Base-by-base conservation (phyloP, 2,797 vertebrate species). In the Ctenopoma kingsleyae region DNA sequence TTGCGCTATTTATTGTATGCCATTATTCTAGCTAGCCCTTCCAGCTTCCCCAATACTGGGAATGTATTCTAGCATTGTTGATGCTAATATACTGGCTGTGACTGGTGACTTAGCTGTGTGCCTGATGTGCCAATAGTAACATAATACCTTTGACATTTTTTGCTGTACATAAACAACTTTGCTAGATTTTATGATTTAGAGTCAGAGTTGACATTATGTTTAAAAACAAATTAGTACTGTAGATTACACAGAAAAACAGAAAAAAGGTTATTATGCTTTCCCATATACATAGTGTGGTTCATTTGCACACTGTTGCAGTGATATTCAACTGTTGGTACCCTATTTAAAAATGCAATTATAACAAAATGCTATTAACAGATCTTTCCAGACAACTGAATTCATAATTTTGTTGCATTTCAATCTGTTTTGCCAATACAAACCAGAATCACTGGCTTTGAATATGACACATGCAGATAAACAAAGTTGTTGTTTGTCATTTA, bases 401-500 rank as follows among this genome's bases (percentile, higher is more conserved):
- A 8, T 64, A 16, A 47, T n/a, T 56, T 5, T 0, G 35, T n/a
- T 32, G 11, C 0, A 43, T 51, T 47, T 54, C 20, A 0, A 15
- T 47, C 8, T 23, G 30, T 22, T 75, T 58, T 44, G 41, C 7
- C n/a, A 7, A n/a, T 43, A 6, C 8, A 8, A 23, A 23, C 23
- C 13, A 41, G 17, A 61, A 17, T 15, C 5, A 19, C 17, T 51
- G 7, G n/a, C 16, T 60, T 55, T 52, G 17, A 67, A 56, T 40
- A 13, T 2, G 61, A 32, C 1, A 48, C 2, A 48, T 3, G 5
- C 22, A 19, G 35, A 32, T 19, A 41, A 7, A 52, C 40, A 6
- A 13, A 23, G 32, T 16, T 58, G 5, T n/a, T n/a, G 49, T 46
- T 15, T 67, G 35, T 44, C 22, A 43, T 79, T 76, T 74, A 65